Evolutionary conservation across 2,797 vertebrate species (phyloP), one percentile per base, ranked within the genome.

Genomic region (Synanceia verrucosa): DNA sequence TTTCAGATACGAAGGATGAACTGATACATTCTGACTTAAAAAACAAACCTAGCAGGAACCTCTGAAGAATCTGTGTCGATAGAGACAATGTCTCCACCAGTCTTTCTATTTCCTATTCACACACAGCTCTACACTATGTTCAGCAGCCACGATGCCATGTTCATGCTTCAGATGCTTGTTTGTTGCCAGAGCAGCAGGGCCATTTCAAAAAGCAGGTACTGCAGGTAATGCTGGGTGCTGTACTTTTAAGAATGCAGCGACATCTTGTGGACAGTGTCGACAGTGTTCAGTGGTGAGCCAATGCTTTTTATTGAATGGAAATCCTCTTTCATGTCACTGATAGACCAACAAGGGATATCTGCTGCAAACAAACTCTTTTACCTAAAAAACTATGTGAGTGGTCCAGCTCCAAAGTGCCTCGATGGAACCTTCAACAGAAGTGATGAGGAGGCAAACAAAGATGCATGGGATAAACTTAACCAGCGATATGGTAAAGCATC

Each of bases 211-310:
- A 74, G 12, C 33, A 64, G 29, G 34, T 23, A 39, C 56, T 52
- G 41, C 57, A 63, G 61, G 33, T 31, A 10, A 16, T 2, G 48
- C 26, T 13, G 33, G 4, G 18, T 19, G 29, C 2, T 39, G 10
- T 2, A 57, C 76, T 21, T 52, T 39, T 65, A 29, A 60, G 53
- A 10, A 14, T 68, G 86, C 28, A 84, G 50, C 23, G 90, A 78
- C 91, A 89, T 58, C 89, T 73, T 64, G 87, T 90, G 91, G 86
- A 47, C 61, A 37, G n/a, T n/a, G n/a, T n/a, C n/a, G n/a, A n/a
- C n/a, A n/a, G n/a, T n/a, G n/a, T n/a, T n/a, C n/a, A n/a, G n/a
- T n/a, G n/a, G n/a, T n/a, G n/a, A n/a, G n/a, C n/a, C n/a, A n/a
- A n/a, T n/a, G n/a, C n/a, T n/a, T n/a, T n/a, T n/a, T n/a, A n/a